Percentiles rank a stretch among this genome's conserved stretches.
Conservation (phyloP, 2,113 vertebrate genomes). For the Odocoileus virginianus region DNA sequence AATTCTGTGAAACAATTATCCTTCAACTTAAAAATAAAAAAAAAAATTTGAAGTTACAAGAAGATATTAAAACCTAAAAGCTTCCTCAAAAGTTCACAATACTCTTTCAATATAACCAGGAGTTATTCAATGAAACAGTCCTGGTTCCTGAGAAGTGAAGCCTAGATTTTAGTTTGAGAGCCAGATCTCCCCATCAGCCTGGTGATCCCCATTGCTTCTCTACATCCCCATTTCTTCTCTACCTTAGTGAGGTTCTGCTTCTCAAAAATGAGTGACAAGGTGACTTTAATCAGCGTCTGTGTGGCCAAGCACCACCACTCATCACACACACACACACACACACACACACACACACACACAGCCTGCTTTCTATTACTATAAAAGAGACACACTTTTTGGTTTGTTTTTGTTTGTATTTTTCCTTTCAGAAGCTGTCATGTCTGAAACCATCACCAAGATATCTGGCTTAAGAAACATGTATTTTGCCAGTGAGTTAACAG, state of each 20-base stretch:
- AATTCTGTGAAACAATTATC: background rate
- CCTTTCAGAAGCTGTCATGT: background rate
- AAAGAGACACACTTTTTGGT: background rate
- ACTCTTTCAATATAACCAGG: background rate
- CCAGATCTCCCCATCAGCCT: background rate
- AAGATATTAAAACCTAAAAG: background rate
- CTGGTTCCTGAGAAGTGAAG: background rate
- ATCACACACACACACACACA: background rate
- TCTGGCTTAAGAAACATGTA: background rate
- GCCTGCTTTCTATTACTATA: background rate
- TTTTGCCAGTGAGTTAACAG: slow-evolving; percentile 37
- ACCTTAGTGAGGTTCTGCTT: background rate
- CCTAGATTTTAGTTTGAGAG: background rate
- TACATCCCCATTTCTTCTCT: background rate
- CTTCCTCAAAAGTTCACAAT: background rate
- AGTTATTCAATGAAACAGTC: background rate
- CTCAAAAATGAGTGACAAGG: background rate
- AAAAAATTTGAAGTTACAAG: background rate
- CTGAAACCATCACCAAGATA: background rate
- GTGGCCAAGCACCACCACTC: background rate
- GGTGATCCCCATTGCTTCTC: background rate
- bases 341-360: background rate
- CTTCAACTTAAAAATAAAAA: background rate
- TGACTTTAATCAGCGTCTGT: background rate
- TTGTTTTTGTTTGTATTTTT: background rate